Conservation (phyloP, 2,888 invertebrate species). For the Calameuta idolon region DNA sequence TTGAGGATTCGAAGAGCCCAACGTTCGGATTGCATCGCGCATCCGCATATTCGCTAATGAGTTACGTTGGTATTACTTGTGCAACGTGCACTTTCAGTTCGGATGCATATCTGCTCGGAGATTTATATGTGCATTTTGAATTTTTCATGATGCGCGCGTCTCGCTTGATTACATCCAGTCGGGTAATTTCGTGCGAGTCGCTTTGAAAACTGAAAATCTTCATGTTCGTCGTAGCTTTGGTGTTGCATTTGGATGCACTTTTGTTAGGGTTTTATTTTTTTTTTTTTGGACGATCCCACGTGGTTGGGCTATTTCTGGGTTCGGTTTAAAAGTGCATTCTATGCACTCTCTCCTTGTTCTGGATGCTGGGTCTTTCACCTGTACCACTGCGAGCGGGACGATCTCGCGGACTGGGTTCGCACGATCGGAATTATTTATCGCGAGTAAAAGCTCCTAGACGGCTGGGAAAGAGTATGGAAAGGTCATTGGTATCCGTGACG, state of each 20-base stretch:
- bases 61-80: background rate
- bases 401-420: background rate
- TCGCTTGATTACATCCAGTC: background rate
- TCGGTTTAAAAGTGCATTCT: background rate
- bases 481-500: slow-evolving; percentile 37
- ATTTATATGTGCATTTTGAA: background rate
- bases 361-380: background rate
- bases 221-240: too few species aligned
- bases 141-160: background rate
- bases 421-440: slow-evolving; percentile 31
- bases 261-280: background rate
- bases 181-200: background rate
- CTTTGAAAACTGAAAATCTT: background rate
- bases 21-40: background rate
- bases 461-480: slow-evolving; percentile 41
- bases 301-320: background rate
- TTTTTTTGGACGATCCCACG: background rate
- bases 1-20: background rate
- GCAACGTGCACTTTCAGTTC: background rate
- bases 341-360: background rate
- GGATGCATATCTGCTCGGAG: background rate
- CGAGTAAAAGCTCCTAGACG: slow-evolving; percentile 46
- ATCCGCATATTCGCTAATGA: background rate
- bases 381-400: background rate
- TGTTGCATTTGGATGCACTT: background rate